phyloP scores from a whole-genome alignment of 2,888 invertebrate genomes.

The Epirrita christyi region DNA sequence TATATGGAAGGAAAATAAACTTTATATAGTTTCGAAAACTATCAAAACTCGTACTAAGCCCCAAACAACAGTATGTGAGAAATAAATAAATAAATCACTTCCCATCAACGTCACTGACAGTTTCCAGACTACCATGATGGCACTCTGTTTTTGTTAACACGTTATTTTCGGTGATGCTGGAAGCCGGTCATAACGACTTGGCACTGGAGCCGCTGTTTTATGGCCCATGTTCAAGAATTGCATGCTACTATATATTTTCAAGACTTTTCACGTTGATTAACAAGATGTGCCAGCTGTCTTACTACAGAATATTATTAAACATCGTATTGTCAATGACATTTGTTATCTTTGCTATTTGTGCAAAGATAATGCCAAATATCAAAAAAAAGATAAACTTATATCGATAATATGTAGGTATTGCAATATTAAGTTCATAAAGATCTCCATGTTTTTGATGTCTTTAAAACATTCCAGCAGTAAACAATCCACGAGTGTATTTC shows the following conservation, averaged over 20 bases:
- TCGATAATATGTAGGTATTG: background rate
- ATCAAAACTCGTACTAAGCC: no score
- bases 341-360: background rate
- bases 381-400: background rate
- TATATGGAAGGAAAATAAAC: no score
- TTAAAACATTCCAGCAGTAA: no score
- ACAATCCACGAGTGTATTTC: no score
- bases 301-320: conserved; percentile 6
- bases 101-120: conserved; percentile 33
- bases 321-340: conserved; percentile 5
- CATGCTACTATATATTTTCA: conserved; percentile 47
- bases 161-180: conserved; percentile 82
- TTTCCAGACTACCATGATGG: conserved; percentile 60
- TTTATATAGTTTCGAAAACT: no score
- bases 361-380: background rate
- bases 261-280: conserved; percentile 44
- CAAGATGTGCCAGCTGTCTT: conserved; percentile 30
- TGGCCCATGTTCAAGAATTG: conserved; percentile 71
- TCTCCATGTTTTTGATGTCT: no score
- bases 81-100: conserved; percentile 18
- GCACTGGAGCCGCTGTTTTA: conserved; percentile 78
- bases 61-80: no score
- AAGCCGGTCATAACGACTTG: conserved; percentile 73
- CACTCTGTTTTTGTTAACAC: conserved; percentile 60
- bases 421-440: background rate